Evolutionary conservation across 2,888 invertebrate species (phyloP), one percentile per base, ranked within the genome.

Genomic region (Polydrusus pterygomalis): DNA sequence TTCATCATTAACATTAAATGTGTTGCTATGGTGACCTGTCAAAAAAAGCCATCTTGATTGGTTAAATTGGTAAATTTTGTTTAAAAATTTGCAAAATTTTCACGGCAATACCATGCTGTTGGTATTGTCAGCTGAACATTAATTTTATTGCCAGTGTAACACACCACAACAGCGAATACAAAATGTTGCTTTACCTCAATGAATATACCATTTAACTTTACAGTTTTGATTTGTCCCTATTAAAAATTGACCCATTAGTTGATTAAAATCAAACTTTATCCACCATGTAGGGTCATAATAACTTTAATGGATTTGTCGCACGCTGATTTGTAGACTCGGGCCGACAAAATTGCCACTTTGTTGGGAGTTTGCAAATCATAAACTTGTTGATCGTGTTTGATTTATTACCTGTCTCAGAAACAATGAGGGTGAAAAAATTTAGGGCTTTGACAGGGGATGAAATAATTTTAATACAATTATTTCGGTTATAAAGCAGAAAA

Each of bases 321-420:
- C 25, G 13, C 62, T 60, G 45, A 34, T 70, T 64, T 64, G 49
- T 64, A 47, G 17, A 30, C 64, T 64, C 15, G 15, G 43, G 15
- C 17, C 64, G 62, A 56, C 17, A 40, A 71, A 64, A 54, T 63
- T 64, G 51, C 71, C 64, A 64, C 64, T 71, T 71, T 64, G 70
- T 71, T 63, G 30, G 40, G 56, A 51, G 63, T 71, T 71, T 64
- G 64, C 54, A 45, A 70, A 64, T 71, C 56, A 56, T 71, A 71
- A 71, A 64, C 43, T 30, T 71, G 71, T 71, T 71, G 71, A 71
- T 54, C 62, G 38, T 34, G 49, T 58, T 63, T 71, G 71, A 71
- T 71, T 71, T 71, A 71, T 71, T 63, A 51, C 71, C 54, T 51
- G 34, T 65, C 54, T 17, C 30, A 30, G 54, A 51, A 43, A 43